Evolutionary conservation across 2,797 vertebrate genomes (phyloP).

Genomic region (Chaetodon trifasciatus): DNA sequence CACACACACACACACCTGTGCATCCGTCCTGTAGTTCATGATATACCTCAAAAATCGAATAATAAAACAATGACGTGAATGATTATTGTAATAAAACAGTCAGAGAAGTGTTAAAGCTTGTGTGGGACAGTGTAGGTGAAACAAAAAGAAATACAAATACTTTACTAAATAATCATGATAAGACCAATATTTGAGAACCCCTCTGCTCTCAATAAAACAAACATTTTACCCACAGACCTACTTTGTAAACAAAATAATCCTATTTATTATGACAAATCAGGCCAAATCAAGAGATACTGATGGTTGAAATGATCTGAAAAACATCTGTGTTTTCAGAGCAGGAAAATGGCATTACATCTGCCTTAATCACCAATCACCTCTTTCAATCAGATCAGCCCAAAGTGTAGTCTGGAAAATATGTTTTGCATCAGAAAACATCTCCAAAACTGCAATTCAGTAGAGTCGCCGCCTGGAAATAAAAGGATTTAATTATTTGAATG

Average conservation of each 20-base stretch:
- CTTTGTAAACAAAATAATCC: background rate
- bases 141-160: background rate
- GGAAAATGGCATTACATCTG: background rate
- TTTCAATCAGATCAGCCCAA: background rate
- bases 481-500: background rate
- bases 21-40: too few species aligned
- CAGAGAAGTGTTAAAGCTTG: background rate
- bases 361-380: background rate
- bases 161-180: background rate
- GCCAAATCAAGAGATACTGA: background rate
- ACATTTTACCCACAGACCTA: background rate
- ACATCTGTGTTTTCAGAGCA: background rate
- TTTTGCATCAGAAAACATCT: background rate
- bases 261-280: background rate
- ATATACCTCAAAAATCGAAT: background rate
- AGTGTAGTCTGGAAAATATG: background rate
- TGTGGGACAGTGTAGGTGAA: background rate
- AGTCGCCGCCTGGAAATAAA: background rate
- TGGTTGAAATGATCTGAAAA: background rate
- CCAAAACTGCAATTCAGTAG: too few species aligned
- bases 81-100: background rate
- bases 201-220: background rate
- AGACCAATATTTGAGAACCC: too few species aligned
- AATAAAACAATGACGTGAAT: background rate
- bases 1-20: background rate